Evolutionary conservation across 2,888 invertebrate genomes (phyloP).

Genomic region (Emmelina monodactyla): DNA sequence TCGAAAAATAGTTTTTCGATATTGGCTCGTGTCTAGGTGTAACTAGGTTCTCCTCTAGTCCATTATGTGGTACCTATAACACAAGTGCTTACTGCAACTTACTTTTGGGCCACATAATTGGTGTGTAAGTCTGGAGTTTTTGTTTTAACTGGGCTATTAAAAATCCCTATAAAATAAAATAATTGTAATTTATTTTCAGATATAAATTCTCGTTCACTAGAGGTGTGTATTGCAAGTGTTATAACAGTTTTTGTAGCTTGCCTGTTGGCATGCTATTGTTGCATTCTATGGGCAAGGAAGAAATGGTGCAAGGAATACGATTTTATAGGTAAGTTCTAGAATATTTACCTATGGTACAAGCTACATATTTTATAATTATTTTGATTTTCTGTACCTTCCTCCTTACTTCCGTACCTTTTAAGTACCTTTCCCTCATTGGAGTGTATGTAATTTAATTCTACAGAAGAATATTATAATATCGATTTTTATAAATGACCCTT

Average conservation of each 20-base stretch:
- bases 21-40: too few relatives aligned
- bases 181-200: too few relatives aligned
- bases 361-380: not conserved
- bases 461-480: not conserved
- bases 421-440: too few relatives aligned
- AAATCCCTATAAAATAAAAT: too few relatives aligned
- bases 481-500: not conserved
- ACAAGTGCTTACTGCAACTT: too few relatives aligned
- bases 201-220: too few relatives aligned
- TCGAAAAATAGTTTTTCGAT: too few relatives aligned
- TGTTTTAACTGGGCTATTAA: too few relatives aligned
- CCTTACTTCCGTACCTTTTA: not conserved
- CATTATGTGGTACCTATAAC: too few relatives aligned
- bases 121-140: too few relatives aligned
- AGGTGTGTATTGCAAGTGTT: slow-evolving; percentile 51
- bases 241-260: slow-evolving; percentile 43
- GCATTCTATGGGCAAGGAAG: slow-evolving; percentile 31
- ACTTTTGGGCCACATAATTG: too few relatives aligned
- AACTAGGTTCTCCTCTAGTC: too few relatives aligned
- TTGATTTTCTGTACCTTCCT: not conserved
- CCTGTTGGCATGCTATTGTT: slow-evolving; percentile 47
- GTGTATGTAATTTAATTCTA: not conserved
- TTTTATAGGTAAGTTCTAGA: slow-evolving; percentile 21
- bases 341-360: not conserved
- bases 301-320: slow-evolving; percentile 46